These are phyloP conservation scores for Parnassius glacialis DNA, from an alignment of 2,888 invertebrate genomes.

Conservation along the genomic window DNA sequence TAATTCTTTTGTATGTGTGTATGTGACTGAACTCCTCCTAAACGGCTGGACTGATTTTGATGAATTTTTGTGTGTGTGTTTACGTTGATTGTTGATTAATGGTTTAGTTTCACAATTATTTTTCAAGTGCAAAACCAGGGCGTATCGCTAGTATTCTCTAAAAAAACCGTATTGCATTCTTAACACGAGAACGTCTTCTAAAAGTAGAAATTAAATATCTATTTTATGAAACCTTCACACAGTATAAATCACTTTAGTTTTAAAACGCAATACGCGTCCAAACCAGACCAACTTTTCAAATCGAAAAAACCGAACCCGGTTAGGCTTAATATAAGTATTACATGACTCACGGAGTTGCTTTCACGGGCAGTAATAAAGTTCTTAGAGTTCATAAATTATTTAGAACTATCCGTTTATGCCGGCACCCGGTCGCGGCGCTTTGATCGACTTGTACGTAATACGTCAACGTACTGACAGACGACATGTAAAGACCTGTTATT, in stretches of 20 bases:
- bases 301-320: slow-evolving; percentile 1
- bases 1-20: no score
- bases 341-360: slow-evolving; percentile 1
- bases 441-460: slow-evolving; percentile 35
- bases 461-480: slow-evolving; percentile 8
- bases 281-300: slow-evolving; percentile 1
- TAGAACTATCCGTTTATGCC: slow-evolving; percentile 44
- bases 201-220: no score
- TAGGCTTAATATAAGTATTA: background rate
- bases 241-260: background rate
- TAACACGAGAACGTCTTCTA: no score
- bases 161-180: no score
- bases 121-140: no score
- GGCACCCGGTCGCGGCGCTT: slow-evolving; percentile 44
- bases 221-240: background rate
- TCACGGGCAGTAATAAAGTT: slow-evolving; percentile 29
- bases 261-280: no score
- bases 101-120: no score
- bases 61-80: no score
- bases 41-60: no score
- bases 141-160: no score
- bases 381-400: slow-evolving; percentile 50
- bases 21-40: no score
- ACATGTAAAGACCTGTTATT: background rate
- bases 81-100: no score